Evolutionary conservation across 2,888 invertebrate species (phyloP), one percentile per base, ranked within the genome.

Genomic region (Drosophila lacicola): DNA sequence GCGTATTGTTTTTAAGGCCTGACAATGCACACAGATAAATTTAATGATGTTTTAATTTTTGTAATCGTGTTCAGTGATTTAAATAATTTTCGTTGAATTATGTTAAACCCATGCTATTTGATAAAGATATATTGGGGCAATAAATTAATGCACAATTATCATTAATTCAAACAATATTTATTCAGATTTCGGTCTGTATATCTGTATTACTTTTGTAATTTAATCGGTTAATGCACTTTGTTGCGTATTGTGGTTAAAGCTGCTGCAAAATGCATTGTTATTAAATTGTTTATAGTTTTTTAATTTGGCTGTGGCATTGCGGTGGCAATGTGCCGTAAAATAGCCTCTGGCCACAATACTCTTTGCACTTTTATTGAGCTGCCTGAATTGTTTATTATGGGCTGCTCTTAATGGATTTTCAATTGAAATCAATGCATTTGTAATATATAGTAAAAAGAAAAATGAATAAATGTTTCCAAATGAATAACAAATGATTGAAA

Each of bases 281-380:
- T 67, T 67, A 53, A 67, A 72, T 63, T 44, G 62, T 54, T 74
- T 63, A 63, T 71, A 46, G 62, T 33, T 42, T 53, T 72, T 63
- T 67, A 41, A 39, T 56, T 63, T 62, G 9, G 42, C 39, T 66
- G 41, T 62, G 58, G 45, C 67, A 33, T 49, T 53, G 64, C 39
- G 49, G 70, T 39, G 34, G 21, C 29, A 29, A 37, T 44, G 9
- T 34, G 29, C 19, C 36, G 9, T 33, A 19, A 45, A 64, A 57
- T 64, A 25, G 14, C 33, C 19, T 14, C 19, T 19, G 47, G 49
- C 62, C 50, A 50, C 55, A 61, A 36, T 29, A 19, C 29, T 17
- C 41, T n/a, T 29, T 9, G 8, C 13, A 45, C 33, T 64, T 54
- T 70, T 39, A 49, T 56, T 41, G 44, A 46, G 57, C 21, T 29